Evolutionary conservation across 2,888 invertebrate species (phyloP), one percentile per base, ranked within the genome.

Genomic region (Conops quadrifasciatus): DNA sequence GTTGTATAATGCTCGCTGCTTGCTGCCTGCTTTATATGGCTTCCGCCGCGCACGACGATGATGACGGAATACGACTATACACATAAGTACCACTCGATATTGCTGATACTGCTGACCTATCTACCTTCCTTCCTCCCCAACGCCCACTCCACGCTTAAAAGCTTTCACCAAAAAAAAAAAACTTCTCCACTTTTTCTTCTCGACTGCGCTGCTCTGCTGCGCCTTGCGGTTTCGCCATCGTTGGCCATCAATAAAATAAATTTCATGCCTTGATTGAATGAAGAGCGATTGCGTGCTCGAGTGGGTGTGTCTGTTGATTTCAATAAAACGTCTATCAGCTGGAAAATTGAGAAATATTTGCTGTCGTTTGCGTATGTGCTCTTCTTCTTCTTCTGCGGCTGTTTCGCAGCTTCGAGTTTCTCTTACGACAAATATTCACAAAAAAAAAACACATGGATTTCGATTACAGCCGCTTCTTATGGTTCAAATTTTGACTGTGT

Each of bases 281-380:
- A 21, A 62, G n/a, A 9, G 36, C 56, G 56, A 21, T 56, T 24
- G 47, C 47, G 47, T 45, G 47, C 16, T 26, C 21, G 47, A 63
- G 63, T 24, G 45, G 63, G 45, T 47, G 45, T 26, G 24, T 16
- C 13, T 24, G 45, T 63, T 47, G 24, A 63, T 26, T 63, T 63
- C 47, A n/a, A 26, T 24, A 63, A 59, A 63, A 26, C 26, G 24
- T 47, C 7, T 26, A 24, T 63, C 63, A 47, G 47, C 47, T 24
- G 45, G n/a, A 47, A 63, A 63, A 26, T 26, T 63, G 47, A 47
- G 26, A 63, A 47, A 26, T 49, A 63, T 49, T 47, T 47, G 2
- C 2, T 13, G 21, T 24, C 63, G 15, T 43, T 63, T 47, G n/a
- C 45, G n/a, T n/a, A n/a, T 36, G 5, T 36, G 36, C 36, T 9